These are phyloP conservation scores for Chelonoidis abingdonii DNA, from an alignment of 2,113 vertebrate genomes.

Conservation along the genomic window DNA sequence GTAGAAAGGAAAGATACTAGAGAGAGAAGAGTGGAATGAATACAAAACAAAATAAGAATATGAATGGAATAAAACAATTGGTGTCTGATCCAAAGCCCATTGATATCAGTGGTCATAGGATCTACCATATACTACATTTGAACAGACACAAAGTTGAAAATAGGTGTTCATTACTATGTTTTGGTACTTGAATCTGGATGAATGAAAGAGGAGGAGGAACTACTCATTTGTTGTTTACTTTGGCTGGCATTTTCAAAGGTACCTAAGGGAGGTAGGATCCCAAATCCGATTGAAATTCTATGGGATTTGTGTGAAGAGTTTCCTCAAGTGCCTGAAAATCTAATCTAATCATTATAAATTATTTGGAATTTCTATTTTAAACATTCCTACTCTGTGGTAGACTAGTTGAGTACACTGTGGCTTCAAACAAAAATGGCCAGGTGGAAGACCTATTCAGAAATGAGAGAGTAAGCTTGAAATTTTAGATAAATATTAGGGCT, in stretches of 20 bases:
- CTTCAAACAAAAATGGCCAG: background rate
- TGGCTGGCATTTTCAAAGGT: background rate
- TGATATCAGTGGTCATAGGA: constrained; percentile 61
- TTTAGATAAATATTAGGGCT: constrained; percentile 12
- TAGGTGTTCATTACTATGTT: background rate
- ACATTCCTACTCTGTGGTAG: background rate
- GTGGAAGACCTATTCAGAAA: constrained; percentile 5
- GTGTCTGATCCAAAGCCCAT: constrained; percentile 50
- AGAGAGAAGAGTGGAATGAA: constrained; percentile 16
- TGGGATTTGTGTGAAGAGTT: background rate
- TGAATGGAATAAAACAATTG: constrained; percentile 61
- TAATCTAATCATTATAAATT: background rate
- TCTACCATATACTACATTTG: constrained; percentile 1
- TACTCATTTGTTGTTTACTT: background rate
- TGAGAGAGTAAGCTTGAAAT: constrained; percentile 2
- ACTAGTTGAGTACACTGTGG: background rate
- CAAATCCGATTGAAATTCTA: background rate
- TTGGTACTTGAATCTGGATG: background rate
- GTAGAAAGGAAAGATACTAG: constrained; percentile 1
- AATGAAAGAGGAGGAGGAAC: background rate
- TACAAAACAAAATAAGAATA: constrained; percentile 55
- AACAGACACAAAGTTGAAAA: constrained; percentile 46
- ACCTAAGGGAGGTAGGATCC: background rate
- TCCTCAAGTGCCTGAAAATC: background rate
- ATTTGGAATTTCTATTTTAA: constrained; percentile 15